These are phyloP conservation scores for Sphecodes monilicornis DNA, from an alignment of 2,888 invertebrate genomes.

Conservation along the genomic window DNA sequence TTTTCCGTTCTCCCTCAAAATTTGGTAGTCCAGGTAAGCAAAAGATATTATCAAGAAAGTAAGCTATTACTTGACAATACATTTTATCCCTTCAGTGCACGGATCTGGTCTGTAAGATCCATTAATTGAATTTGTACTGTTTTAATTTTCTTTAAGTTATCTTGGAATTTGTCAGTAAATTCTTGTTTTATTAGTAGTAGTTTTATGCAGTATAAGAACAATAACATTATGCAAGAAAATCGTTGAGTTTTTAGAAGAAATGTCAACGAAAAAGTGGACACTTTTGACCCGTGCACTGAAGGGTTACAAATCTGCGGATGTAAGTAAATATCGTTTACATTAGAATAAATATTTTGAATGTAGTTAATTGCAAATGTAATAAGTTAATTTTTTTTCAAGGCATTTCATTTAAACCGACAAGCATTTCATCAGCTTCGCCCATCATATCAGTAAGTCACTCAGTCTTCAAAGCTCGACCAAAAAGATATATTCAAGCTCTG, in stretches of 20 bases:
- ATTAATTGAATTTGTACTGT: too few relatives aligned
- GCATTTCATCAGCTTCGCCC: slow-evolving; percentile 69
- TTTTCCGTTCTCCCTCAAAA: slow-evolving; percentile 49
- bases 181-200: too few relatives aligned
- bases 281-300: neutral
- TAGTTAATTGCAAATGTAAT: neutral
- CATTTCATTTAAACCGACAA: slow-evolving; percentile 74
- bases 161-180: too few relatives aligned
- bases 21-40: slow-evolving; percentile 71
- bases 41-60: neutral
- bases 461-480: slow-evolving; percentile 46
- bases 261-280: too few relatives aligned
- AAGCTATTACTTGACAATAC: neutral
- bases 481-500: slow-evolving; percentile 70
- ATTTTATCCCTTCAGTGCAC: too few relatives aligned
- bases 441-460: slow-evolving; percentile 72
- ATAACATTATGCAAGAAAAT: too few relatives aligned
- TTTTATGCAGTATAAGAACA: too few relatives aligned
- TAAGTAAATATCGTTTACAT: too few relatives aligned
- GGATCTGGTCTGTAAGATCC: too few relatives aligned
- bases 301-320: neutral
- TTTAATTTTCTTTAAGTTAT: too few relatives aligned
- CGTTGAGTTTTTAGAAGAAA: neutral
- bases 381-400: slow-evolving; percentile 63
- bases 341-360: neutral